Conservation (phyloP, 2,888 invertebrate genomes). For the Quadriops clusia region DNA sequence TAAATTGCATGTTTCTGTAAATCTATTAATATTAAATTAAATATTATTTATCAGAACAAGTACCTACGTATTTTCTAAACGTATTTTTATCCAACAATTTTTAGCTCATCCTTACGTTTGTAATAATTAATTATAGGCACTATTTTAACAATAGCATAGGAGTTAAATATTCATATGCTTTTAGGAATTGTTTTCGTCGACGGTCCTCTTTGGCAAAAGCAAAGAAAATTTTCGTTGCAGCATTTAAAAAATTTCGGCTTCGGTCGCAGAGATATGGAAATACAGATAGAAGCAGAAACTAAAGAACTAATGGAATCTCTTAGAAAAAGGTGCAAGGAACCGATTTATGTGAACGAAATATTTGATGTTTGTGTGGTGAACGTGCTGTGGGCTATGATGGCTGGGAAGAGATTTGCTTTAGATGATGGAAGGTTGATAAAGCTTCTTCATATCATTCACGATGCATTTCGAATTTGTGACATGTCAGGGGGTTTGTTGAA, state of each 20-base stretch:
- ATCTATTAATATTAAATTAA: too few species aligned
- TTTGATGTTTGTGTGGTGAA: conserved; percentile 55
- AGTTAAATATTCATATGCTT: conserved; percentile 15
- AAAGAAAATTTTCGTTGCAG: conserved; percentile 53
- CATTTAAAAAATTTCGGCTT: conserved; percentile 52
- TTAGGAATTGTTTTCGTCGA: conserved; percentile 59
- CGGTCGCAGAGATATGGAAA: conserved; percentile 49
- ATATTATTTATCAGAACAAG: too few species aligned
- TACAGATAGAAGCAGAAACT: conserved; percentile 47
- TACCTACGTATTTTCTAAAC: too few species aligned
- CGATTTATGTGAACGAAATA: conserved; percentile 28
- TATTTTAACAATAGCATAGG: too few species aligned
- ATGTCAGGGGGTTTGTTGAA: conserved; percentile 58
- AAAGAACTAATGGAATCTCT: conserved; percentile 39
- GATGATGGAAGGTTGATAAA: conserved; percentile 43
- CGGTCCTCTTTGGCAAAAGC: conserved; percentile 52
- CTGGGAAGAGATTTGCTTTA: conserved; percentile 51
- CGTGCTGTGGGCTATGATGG: conserved; percentile 57
- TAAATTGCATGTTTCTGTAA: too few species aligned
- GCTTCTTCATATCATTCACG: conserved; percentile 47
- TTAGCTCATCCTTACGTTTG: too few species aligned
- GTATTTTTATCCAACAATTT: too few species aligned
- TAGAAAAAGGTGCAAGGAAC: conserved; percentile 25
- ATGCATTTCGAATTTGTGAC: conserved; percentile 50
- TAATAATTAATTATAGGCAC: too few species aligned